Conservation (phyloP, 2,113 vertebrate species). For the Cepphus grylle region DNA sequence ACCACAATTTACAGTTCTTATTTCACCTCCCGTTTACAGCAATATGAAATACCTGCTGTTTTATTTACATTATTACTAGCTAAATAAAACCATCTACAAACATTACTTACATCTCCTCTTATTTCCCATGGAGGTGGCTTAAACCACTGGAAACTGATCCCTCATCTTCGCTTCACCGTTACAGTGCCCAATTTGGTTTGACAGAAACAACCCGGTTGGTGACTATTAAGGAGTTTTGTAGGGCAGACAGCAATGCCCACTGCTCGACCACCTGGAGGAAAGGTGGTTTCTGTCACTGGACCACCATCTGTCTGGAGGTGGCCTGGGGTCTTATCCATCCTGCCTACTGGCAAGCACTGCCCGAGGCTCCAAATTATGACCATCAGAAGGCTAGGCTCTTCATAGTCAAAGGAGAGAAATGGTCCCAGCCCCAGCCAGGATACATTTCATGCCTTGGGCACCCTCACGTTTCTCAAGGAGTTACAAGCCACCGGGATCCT, state of each 20-base stretch:
- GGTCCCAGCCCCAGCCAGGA: not conserved
- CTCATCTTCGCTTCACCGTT: not conserved
- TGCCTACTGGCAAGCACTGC: not conserved
- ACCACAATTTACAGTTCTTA: not conserved
- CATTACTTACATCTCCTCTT: not conserved
- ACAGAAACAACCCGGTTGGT: not conserved
- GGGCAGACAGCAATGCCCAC: not conserved
- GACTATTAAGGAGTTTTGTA: not conserved
- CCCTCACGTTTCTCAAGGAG: not conserved
- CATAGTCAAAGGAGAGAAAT: not conserved
- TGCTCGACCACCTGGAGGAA: not conserved
- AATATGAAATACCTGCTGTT: not conserved
- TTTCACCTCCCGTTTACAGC: not conserved
- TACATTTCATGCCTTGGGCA: rapidly evolving
- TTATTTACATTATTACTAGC: not conserved
- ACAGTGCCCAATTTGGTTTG: not conserved
- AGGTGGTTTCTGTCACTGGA: not conserved
- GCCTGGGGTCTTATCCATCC: not conserved
- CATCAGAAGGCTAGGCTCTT: rapidly evolving
- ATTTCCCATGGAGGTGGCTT: not conserved
- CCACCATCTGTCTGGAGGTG: not conserved
- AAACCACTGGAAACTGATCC: not conserved
- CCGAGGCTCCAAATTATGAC: not conserved
- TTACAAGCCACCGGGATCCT: not conserved
- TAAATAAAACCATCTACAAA: not conserved